phyloP scores from a whole-genome alignment of 2,888 invertebrate genomes.

The Thereva unica region DNA sequence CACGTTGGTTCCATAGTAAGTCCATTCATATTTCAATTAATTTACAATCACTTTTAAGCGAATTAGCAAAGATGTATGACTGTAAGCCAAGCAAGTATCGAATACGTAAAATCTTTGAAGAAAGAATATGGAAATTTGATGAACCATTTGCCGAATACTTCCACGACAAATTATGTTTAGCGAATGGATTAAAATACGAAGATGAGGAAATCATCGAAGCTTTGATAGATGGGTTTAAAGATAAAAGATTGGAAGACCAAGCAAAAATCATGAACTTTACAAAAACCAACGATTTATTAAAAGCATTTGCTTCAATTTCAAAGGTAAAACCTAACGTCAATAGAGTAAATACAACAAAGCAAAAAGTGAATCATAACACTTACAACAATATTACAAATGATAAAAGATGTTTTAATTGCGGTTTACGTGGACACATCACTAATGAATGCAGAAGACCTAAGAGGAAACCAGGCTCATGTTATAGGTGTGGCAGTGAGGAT shows the following conservation, averaged over 20 bases:
- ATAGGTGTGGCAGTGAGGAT: background rate
- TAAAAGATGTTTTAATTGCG: background rate
- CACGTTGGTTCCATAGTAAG: too few relatives aligned
- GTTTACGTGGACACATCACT: background rate
- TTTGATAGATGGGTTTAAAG: background rate
- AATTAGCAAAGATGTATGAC: too few relatives aligned
- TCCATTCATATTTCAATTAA: too few relatives aligned
- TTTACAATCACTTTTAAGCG: too few relatives aligned
- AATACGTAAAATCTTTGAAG: too few relatives aligned
- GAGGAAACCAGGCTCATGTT: background rate
- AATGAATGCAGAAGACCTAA: background rate
- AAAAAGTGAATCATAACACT: too few relatives aligned
- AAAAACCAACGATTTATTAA: background rate
- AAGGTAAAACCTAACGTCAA: background rate
- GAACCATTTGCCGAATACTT: background rate
- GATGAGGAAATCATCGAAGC: background rate
- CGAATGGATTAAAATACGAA: background rate
- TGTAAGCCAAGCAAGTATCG: too few relatives aligned
- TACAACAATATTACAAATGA: too few relatives aligned
- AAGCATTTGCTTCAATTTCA: background rate
- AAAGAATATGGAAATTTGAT: too few relatives aligned
- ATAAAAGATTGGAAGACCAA: background rate
- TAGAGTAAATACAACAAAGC: too few relatives aligned
- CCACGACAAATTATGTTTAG: background rate
- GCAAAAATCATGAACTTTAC: background rate